Evolutionary conservation across 30 jellyfish, hydroid and myxozoan species (phyloP).

Genomic region (Euphysa ruthae): DNA sequence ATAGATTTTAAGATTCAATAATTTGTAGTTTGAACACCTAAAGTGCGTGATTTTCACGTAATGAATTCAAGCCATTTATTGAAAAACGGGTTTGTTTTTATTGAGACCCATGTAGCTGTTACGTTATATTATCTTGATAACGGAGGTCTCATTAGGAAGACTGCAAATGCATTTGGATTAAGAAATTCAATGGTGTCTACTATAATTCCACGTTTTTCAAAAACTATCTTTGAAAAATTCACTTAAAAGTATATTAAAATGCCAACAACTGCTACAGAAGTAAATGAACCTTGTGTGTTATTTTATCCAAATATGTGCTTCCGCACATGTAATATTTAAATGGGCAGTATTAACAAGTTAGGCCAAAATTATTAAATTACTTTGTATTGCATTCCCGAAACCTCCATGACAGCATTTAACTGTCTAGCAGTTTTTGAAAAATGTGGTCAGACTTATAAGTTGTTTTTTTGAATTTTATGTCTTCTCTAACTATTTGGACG

Average conservation of each 20-base stretch:
- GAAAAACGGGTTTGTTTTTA: not conserved
- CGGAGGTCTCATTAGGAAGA: not conserved
- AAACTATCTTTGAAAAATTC: not conserved
- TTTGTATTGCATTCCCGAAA: no score
- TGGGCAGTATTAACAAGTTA: no score
- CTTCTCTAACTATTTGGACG: no score
- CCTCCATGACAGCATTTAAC: no score
- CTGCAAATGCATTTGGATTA: not conserved
- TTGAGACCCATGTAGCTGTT: not conserved
- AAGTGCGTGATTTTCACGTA: no score
- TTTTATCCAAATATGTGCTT: not conserved
- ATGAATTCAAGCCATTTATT: not conserved
- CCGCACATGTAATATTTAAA: no score
- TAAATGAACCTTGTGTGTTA: not conserved
- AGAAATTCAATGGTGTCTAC: not conserved
- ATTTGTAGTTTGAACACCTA: no score
- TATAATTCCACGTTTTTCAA: not conserved
- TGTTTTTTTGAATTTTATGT: no score
- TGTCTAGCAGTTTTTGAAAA: no score
- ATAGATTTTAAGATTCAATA: no score
- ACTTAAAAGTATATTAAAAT: not conserved
- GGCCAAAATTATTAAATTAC: no score
- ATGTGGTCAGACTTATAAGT: no score
- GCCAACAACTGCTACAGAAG: not conserved
- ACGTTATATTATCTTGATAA: not conserved